Base-by-base conservation (phyloP, 2,888 invertebrate species). In the Lasioglossum malachurum region DNA sequence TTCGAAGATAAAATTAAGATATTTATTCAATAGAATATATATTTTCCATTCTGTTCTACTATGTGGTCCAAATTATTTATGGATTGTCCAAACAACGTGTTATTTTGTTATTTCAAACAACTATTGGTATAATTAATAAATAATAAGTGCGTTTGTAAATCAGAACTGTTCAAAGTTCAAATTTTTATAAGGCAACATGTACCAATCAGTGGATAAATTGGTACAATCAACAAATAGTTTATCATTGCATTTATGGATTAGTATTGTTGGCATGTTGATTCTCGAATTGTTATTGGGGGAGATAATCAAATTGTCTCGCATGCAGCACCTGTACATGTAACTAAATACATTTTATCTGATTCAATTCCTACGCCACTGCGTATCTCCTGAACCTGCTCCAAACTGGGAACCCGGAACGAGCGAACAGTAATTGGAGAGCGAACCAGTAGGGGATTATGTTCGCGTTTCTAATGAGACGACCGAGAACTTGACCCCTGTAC, bases 381-480 rank as follows among this genome's bases (percentile, higher is more conserved):
- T 75, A 75, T 64, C 71, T 82, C 38, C 80, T 87, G 91, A 92
- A 92, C 89, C 89, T 89, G 87, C 89, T 84, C 90, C 90, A 90
- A 92, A 92, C 91, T 90, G 90, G 92, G 89, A 92, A 91, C 92
- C 91, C 90, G 90, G 90, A 92, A 91, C 92, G 92, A 87, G 90
- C 89, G 92, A 91, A 88, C 92, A 88, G 90, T 91, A 91, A 91
- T 91, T 91, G 91, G 89, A 91, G 88, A 91, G 89, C 87, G 84
- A 87, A 87, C 87, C 89, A 89, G 90, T 88, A 78, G 86, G 89
- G 90, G 87, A 91, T 90, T 86, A 86, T 89, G 91, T 90, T 94
- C 93, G 93, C 92, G 93, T 93, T 94, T 94, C 94, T 93, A 94
- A 94, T 93, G 94, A 94, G 91, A 92, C 94, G 93, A 93, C 94